A percentile compares a stretch with the other conserved stretches of the same genome.
These are phyloP conservation scores for Papilio gigon DNA, from an alignment of 2,888 invertebrate species.

Conservation along the genomic window DNA sequence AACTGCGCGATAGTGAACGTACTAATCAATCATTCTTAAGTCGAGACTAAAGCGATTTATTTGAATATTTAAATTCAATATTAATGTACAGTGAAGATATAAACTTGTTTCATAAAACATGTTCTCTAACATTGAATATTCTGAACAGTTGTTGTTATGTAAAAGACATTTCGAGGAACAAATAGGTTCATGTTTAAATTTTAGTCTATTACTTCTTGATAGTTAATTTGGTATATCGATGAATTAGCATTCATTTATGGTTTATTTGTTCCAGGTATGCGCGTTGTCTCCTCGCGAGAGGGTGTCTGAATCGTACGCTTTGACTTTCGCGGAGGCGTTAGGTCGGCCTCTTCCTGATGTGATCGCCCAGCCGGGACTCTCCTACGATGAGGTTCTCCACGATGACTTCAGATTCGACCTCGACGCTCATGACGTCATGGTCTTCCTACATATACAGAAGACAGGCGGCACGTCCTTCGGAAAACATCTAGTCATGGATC, in stretches of 20 bases:
- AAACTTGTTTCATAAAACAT: background rate
- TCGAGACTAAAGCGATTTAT: conserved; percentile 23
- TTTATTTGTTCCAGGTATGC: conserved; percentile 83
- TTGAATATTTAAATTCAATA: conserved; percentile 28
- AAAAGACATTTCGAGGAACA: background rate
- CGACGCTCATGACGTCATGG: conserved; percentile 97
- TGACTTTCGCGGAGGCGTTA: conserved; percentile 77
- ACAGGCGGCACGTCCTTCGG: conserved; percentile 99
- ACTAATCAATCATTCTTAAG: conserved; percentile 35
- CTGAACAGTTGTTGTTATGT: background rate
- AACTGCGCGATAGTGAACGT: background rate
- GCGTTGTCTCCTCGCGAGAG: conserved; percentile 86
- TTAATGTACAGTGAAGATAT: conserved; percentile 8
- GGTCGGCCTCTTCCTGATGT: conserved; percentile 79
- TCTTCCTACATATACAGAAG: conserved; percentile 98
- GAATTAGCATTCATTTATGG: background rate
- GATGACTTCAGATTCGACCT: conserved; percentile 95
- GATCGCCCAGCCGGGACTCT: conserved; percentile 86
- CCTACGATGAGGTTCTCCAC: conserved; percentile 93
- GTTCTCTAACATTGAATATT: background rate
- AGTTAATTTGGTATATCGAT: background rate
- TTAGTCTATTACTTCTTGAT: background rate
- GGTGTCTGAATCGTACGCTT: conserved; percentile 80
- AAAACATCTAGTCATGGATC: conserved; percentile 96
- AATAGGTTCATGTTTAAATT: background rate